Evolutionary conservation across 2,888 invertebrate genomes (phyloP).

Genomic region (Cheilosia pagana): DNA sequence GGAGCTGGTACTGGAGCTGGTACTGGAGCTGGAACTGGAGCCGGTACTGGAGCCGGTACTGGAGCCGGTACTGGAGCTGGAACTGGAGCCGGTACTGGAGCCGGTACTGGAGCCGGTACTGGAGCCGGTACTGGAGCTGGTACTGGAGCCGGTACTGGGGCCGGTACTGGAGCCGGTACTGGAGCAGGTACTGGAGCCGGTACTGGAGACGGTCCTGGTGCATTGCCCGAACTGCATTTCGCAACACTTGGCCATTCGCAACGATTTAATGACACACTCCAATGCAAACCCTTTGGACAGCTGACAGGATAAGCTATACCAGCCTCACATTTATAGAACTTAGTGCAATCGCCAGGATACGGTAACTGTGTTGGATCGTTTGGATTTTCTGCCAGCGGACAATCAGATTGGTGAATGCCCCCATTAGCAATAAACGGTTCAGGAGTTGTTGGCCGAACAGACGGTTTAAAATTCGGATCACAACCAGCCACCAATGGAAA

Average conservation of each 20-base stretch:
- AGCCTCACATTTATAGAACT: slow-evolving; percentile 78
- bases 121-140: slow-evolving; percentile 1
- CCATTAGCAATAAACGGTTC: background rate
- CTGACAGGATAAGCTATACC: slow-evolving; percentile 44
- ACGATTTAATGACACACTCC: slow-evolving; percentile 76
- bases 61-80: slow-evolving; percentile 46
- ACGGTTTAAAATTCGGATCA: background rate
- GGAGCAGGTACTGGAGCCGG: slow-evolving; percentile 28
- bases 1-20: slow-evolving; percentile 2
- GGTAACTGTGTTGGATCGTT: slow-evolving; percentile 71
- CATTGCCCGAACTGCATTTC: slow-evolving; percentile 69
- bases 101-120: background rate
- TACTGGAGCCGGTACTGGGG: background rate
- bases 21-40: slow-evolving; percentile 60
- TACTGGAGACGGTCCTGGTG: background rate
- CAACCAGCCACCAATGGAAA: slow-evolving; percentile 77
- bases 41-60: slow-evolving; percentile 32
- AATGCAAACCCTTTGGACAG: slow-evolving; percentile 78
- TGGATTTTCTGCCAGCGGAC: slow-evolving; percentile 30
- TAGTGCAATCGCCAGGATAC: slow-evolving; percentile 78
- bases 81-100: slow-evolving; percentile 62
- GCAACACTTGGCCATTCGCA: slow-evolving; percentile 78
- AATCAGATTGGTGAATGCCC: background rate
- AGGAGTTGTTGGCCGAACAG: background rate
- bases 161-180: slow-evolving; percentile 68